Percentiles rank a stretch among this genome's conserved stretches.
Evolutionary conservation across 2,888 invertebrate species (phyloP).

Genomic region (Dascillus cervinus): DNA sequence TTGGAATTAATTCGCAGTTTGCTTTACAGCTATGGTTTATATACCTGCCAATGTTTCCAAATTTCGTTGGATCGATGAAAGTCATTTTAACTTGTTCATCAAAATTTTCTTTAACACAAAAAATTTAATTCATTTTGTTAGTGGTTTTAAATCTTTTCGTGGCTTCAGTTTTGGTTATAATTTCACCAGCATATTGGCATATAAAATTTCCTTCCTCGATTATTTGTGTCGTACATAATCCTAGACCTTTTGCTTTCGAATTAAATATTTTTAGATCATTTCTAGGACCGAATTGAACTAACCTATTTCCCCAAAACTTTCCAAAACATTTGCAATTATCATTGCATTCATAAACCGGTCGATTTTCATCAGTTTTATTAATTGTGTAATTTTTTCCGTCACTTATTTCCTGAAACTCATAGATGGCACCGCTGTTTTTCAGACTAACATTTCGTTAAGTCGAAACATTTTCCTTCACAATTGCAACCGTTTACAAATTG

Average conservation of each 20-base stretch:
- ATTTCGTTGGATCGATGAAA: constrained; percentile 68
- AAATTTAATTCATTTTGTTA: constrained; percentile 19
- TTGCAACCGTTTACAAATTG: constrained; percentile 19
- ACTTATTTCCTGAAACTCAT: constrained; percentile 5
- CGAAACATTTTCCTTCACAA: constrained; percentile 26
- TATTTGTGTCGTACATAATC: constrained; percentile 50
- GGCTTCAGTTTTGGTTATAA: constrained; percentile 64
- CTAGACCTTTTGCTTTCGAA: constrained; percentile 52
- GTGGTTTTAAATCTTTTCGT: constrained; percentile 47
- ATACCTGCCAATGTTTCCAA: constrained; percentile 87
- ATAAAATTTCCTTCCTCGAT: constrained; percentile 65
- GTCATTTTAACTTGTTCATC: constrained; percentile 44
- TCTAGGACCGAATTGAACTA: constrained; percentile 66
- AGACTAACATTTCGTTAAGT: constrained; percentile 26
- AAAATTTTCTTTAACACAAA: constrained; percentile 60
- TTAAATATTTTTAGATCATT: constrained; percentile 47
- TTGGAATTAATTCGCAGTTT: constrained; percentile 67
- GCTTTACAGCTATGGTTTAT: constrained; percentile 86
- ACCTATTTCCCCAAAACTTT: constrained; percentile 56
- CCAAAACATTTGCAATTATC: constrained; percentile 50
- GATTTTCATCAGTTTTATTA: constrained; percentile 17
- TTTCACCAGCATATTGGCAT: constrained; percentile 89
- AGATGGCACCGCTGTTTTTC: constrained; percentile 20
- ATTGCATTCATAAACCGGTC: constrained; percentile 61
- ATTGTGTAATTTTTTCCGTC: constrained; percentile 14